These are phyloP conservation scores for Miichthys miiuy DNA, from an alignment of 2,797 vertebrate genomes.

Conservation along the genomic window DNA sequence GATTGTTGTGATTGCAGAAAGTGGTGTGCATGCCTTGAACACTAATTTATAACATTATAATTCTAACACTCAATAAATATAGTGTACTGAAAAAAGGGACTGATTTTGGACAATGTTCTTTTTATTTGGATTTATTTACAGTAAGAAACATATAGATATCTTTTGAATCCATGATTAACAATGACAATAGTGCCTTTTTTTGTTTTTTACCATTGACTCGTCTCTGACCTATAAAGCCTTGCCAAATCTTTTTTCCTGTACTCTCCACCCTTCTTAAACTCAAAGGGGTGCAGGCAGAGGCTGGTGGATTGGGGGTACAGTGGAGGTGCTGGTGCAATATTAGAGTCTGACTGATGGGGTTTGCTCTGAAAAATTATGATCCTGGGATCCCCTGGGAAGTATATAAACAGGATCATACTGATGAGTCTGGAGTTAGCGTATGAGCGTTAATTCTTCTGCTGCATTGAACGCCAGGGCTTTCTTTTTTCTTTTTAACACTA, in stretches of 20 bases:
- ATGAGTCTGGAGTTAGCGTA: constrained; percentile 61
- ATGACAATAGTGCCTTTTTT: neutral
- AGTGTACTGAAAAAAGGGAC: neutral
- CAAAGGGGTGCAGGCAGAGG: constrained; percentile 7
- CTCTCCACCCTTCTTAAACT: constrained; percentile 13
- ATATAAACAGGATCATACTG: constrained; percentile 67
- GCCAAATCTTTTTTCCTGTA: neutral
- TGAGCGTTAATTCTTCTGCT: constrained; percentile 51
- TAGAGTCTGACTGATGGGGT: constrained; percentile 56
- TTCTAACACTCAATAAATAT: neutral
- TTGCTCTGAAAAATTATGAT: constrained; percentile 71
- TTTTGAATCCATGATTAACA: constrained; percentile 6
- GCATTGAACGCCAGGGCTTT: constrained; percentile 17
- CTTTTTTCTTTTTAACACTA: neutral
- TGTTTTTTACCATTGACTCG: neutral
- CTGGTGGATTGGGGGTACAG: constrained; percentile 20
- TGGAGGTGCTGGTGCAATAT: constrained; percentile 42
- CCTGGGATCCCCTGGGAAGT: constrained; percentile 47
- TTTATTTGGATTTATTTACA: constrained; percentile 8
- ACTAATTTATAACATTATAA: too few species aligned
- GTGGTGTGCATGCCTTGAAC: neutral
- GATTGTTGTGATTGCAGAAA: neutral
- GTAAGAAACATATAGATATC: neutral
- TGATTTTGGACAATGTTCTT: neutral
- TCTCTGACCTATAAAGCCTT: constrained; percentile 13